Evolutionary conservation across 2,888 invertebrate genomes (phyloP).

Genomic region (Nephrotoma guestfalica): DNA sequence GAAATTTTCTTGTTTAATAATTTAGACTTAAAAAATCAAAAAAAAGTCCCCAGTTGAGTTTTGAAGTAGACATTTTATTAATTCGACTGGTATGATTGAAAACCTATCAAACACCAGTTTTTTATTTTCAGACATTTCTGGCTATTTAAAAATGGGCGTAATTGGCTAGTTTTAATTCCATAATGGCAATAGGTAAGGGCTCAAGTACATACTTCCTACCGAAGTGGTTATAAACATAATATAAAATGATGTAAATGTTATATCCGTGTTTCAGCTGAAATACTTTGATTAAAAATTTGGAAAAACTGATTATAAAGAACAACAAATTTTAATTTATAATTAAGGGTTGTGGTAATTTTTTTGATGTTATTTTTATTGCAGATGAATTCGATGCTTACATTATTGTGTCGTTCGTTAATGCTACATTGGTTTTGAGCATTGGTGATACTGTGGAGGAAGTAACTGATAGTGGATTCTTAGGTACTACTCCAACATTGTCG

Average conservation of each 20-base stretch:
- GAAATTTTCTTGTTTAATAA: not conserved
- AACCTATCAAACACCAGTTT: conserved; percentile 80
- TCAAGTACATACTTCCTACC: not conserved
- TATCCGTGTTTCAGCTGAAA: conserved; percentile 47
- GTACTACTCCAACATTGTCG: conserved; percentile 95
- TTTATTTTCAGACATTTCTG: conserved; percentile 61
- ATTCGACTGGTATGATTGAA: conserved; percentile 22
- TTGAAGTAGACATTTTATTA: conserved; percentile 32
- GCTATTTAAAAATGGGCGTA: conserved; percentile 10
- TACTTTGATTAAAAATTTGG: conserved; percentile 36
- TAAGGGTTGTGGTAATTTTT: not conserved
- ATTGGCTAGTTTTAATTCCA: conserved; percentile 13
- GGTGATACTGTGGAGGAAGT: conserved; percentile 99
- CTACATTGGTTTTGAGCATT: conserved; percentile 95
- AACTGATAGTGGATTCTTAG: conserved; percentile 96
- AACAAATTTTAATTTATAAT: not conserved
- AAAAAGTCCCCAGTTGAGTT: not conserved
- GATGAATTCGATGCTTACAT: conserved; percentile 99
- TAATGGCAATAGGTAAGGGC: conserved; percentile 13
- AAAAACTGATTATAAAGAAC: conserved; percentile 2
- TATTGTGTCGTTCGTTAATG: conserved; percentile 96
- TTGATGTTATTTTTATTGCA: conserved; percentile 37
- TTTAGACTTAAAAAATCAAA: not conserved
- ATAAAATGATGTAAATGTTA: not conserved
- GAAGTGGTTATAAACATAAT: not conserved